These are phyloP conservation scores for roundworm (Caenorhabditis elegans) DNA, from an alignment of 1,140 invertebrate species.

Conservation along the genomic window WBcel235 BX284605.5:4444001-4444500, in stretches of 20 bases:
- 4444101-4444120: too few relatives aligned
- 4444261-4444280: constrained; percentile 78
- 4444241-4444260: constrained; percentile 70
- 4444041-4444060: too few relatives aligned
- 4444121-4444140: too few relatives aligned
- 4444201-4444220: constrained; percentile 74
- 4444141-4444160: too few relatives aligned
- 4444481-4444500: constrained; percentile 59
- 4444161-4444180: too few relatives aligned
- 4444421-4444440: constrained; percentile 76
- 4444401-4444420: constrained; percentile 71
- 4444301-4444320: constrained; percentile 74
- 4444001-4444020: too few relatives aligned
- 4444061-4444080: too few relatives aligned
- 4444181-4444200: too few relatives aligned
- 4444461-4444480: constrained; percentile 67
- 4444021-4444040: too few relatives aligned
- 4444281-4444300: constrained; percentile 80
- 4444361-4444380: constrained; percentile 46
- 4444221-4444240: constrained; percentile 74
- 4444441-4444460: constrained; percentile 73
- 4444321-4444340: constrained; percentile 70
- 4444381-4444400: constrained; percentile 34
- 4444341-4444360: too few relatives aligned
- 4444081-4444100: too few relatives aligned